phyloP scores from a whole-genome alignment of 2,797 vertebrate species.

The Platyrinchus mystaceus region DNA sequence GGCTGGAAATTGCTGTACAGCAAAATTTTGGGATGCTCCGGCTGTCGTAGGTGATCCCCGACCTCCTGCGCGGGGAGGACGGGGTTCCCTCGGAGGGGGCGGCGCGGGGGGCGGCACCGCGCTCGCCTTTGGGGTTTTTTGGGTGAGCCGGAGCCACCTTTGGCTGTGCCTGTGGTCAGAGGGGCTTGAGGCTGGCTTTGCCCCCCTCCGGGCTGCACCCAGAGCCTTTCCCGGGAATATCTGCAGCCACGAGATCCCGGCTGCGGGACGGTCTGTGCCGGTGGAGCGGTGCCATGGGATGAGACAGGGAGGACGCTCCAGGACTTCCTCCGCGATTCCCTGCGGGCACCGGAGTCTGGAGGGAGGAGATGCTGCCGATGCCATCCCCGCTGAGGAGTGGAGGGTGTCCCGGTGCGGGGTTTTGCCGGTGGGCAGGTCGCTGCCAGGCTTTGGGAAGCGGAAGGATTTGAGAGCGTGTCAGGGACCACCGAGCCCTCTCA shows the following conservation, averaged over 20 bases:
- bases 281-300: not conserved
- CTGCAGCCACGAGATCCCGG: not conserved
- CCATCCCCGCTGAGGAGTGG: rapidly evolving
- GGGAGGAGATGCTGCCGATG: not conserved
- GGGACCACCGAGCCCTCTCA: not conserved
- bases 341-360: not conserved
- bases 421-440: rapidly evolving
- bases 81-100: not conserved
- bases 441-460: not conserved
- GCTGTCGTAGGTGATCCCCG: not conserved
- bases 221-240: not conserved
- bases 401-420: rapidly evolving
- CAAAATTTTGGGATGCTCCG: not conserved
- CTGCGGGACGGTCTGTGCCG: rapidly evolving
- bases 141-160: not conserved
- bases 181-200: not conserved
- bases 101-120: not conserved
- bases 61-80: rapidly evolving
- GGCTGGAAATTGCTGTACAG: not conserved
- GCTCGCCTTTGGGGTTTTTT: not conserved
- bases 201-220: rapidly evolving
- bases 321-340: not conserved
- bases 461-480: not conserved
- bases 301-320: not conserved
- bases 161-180: not conserved